Evolutionary conservation across 1,140 invertebrate species (phyloP).

Genomic region (Mizuhopecten yessoensis): DNA sequence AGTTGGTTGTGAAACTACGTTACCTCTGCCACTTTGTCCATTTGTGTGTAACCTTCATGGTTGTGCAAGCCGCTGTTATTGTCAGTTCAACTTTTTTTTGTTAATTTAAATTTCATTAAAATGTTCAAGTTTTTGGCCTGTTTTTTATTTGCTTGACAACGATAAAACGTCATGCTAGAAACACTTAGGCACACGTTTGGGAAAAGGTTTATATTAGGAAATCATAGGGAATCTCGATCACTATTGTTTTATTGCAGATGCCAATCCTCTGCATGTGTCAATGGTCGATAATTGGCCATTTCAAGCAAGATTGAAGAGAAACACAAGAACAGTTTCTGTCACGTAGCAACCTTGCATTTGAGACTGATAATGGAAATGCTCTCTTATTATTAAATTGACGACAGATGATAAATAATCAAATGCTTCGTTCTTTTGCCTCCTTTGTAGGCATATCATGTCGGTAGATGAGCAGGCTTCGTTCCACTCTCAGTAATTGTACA

Average conservation of each 20-base stretch:
- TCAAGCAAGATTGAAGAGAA: neutral
- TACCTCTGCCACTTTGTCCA: no score
- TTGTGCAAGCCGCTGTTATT: neutral
- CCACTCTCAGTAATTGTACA: conserved; percentile 18
- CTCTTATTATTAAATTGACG: neutral
- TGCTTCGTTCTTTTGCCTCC: neutral
- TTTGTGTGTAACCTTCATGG: no score
- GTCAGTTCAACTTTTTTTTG: neutral
- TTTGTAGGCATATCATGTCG: neutral
- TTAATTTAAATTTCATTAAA: neutral
- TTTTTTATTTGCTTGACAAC: neutral
- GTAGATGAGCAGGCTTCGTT: neutral
- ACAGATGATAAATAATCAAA: conserved; percentile 30
- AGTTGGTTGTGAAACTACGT: no score
- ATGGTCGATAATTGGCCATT: neutral
- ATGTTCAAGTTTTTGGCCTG: neutral
- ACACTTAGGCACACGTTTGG: neutral
- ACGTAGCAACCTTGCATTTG: conserved; percentile 2
- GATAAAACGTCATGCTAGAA: neutral
- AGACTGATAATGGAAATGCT: conserved; percentile 14
- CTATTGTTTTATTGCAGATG: neutral
- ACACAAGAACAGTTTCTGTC: conserved; percentile 33
- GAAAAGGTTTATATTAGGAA: neutral
- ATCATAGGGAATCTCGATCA: neutral
- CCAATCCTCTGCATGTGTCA: neutral